These are phyloP conservation scores for Leptinotarsa peninsularis DNA, from an alignment of 2,888 invertebrate genomes.

Conservation along the genomic window DNA sequence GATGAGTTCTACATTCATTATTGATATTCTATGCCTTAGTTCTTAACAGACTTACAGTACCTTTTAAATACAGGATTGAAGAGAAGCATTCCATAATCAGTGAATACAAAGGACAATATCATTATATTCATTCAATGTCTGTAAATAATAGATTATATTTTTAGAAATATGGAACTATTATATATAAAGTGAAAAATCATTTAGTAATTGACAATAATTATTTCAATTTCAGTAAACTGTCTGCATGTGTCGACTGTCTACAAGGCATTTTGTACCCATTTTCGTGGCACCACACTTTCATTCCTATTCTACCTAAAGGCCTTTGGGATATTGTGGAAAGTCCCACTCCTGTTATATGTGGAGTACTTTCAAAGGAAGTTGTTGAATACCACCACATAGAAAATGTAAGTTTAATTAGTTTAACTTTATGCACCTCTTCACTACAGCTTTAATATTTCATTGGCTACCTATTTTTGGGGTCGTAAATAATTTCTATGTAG, in stretches of 20 bases:
- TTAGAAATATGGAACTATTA: no score
- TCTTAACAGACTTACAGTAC: no score
- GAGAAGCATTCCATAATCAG: no score
- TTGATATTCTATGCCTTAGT: no score
- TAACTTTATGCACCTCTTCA: no score
- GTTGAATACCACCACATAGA: constrained; percentile 67
- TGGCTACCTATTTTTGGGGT: no score
- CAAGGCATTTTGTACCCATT: constrained; percentile 84
- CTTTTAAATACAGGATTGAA: no score
- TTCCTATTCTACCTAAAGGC: constrained; percentile 80
- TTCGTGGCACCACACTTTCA: constrained; percentile 86
- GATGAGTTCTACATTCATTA: no score
- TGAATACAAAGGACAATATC: no score
- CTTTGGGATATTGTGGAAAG: constrained; percentile 77
- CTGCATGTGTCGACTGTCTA: constrained; percentile 81
- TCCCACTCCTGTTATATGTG: constrained; percentile 83
- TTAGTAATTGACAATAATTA: constrained; percentile 23
- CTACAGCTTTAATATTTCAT: no score
- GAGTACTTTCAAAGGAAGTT: constrained; percentile 70
- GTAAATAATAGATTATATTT: no score
- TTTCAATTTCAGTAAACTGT: constrained; percentile 71
- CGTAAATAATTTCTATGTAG: neutral
- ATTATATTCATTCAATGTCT: no score
- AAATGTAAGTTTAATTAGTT: constrained; percentile 66
- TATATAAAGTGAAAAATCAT: neutral